Evolutionary conservation across 2,113 vertebrate genomes (phyloP).

Genomic region (Fregetta grallaria): DNA sequence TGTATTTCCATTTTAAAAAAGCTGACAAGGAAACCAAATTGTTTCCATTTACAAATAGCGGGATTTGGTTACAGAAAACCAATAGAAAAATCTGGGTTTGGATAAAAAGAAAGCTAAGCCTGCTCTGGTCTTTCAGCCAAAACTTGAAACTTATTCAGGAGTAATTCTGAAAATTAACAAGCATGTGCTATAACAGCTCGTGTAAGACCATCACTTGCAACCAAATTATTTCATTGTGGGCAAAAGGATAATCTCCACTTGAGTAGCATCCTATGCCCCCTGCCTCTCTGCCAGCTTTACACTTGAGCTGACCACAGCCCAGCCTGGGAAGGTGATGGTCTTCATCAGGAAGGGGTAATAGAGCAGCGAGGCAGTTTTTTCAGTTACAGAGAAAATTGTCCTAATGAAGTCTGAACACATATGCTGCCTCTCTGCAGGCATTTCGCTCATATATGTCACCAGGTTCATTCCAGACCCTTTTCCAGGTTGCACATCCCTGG

Average conservation of each 20-base stretch:
- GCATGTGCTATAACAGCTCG: neutral
- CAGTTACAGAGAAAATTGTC: neutral
- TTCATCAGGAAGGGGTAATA: neutral
- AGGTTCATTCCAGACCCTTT: neutral
- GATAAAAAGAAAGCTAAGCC: neutral
- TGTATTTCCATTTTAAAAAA: neutral
- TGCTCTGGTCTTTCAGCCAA: neutral
- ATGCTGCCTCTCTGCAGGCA: neutral
- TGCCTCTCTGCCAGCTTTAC: neutral
- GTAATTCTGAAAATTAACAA: neutral
- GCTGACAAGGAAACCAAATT: neutral
- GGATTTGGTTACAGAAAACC: neutral
- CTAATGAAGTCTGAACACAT: neutral
- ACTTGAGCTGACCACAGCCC: neutral
- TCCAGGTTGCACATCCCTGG: neutral
- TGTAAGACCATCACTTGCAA: neutral
- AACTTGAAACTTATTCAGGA: neutral
- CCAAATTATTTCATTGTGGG: neutral
- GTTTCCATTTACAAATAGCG: neutral
- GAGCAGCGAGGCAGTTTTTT: neutral
- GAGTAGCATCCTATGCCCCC: neutral
- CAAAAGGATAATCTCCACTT: neutral
- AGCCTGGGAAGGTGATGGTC: neutral
- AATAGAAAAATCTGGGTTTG: neutral
- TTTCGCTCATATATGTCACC: fast-evolving